Evolutionary conservation across 2,888 invertebrate genomes (phyloP), one percentile per base, ranked within the genome.

Genomic region (Aspidapion aeneum): DNA sequence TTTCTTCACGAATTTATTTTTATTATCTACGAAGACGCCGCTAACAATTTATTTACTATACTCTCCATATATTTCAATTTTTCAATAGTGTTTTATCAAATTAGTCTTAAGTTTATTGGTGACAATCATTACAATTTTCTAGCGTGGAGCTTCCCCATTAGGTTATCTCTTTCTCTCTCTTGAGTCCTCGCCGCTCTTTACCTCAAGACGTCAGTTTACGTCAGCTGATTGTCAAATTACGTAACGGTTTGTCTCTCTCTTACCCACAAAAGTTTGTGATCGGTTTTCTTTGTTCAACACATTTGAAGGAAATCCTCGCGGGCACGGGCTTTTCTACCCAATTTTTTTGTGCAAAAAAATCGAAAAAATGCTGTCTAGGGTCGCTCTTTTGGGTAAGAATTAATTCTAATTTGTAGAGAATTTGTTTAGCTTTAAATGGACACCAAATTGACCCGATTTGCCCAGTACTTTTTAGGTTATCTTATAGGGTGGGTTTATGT

Each of bases 291-390:
- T 35, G 12, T 35, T 12, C 12, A 35, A 35, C 35, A 12, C 35
- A 35, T 35, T 35, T 35, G 12, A 35, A 35, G 35, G 35, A 35
- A 7, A 35, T 7, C 35, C 35, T 35, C 35, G 12, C 3, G 35
- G 35, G 35, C 35, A 35, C 35, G 35, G 35, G 35, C 35, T 35
- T 35, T 35, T 35, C 35, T 35, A 7, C 5, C 35, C 35, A 52
- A 52, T 9, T 52, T 52, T 52, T 52, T 48, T 48, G 9, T 52
- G 19, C 7, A n/a, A 18, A 17, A 17, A 52, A 52, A n/a, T 5
- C n/a, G 17, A 63, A 64, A 85, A 84, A 82, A 88, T 89, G 89
- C 81, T 88, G 78, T 88, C 88, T 72, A 86, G 88, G 75, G 83
- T 86, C 78, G 85, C 86, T 80, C 84, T 87, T 79, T 83, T 87